Percentiles rank a stretch among this genome's conserved stretches.
phyloP scores from a whole-genome alignment of 2,113 vertebrate species.

The Bostrychus sinensis region DNA sequence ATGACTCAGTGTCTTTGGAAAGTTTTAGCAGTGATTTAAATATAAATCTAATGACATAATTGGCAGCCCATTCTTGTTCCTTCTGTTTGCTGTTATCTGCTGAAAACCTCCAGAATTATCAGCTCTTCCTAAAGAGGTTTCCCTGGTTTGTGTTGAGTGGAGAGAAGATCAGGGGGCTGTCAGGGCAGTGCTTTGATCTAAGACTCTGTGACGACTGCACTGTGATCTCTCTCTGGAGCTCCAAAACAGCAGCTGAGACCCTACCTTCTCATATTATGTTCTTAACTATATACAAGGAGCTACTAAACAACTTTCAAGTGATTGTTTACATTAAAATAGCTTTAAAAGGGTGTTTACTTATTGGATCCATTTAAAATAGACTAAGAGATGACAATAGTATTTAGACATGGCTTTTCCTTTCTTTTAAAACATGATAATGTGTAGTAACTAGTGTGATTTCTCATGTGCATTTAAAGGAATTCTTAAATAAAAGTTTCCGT shows the following conservation, averaged over 20 bases:
- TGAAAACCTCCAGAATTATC: constrained; percentile 82
- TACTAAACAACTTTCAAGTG: too few species aligned
- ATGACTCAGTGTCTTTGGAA: background rate
- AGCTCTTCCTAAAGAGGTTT: constrained; percentile 82
- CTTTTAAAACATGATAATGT: constrained; percentile 56
- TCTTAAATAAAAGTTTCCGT: too few species aligned
- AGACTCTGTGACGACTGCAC: constrained; percentile 84
- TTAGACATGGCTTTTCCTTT: constrained; percentile 39
- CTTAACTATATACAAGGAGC: background rate
- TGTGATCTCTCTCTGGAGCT: constrained; percentile 91
- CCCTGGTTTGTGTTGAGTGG: constrained; percentile 79
- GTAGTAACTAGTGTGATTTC: too few species aligned
- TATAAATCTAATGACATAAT: constrained; percentile 2
- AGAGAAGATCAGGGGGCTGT: constrained; percentile 58
- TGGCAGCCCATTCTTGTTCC: constrained; percentile 7
- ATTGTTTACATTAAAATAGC: too few species aligned
- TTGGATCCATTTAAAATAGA: background rate
- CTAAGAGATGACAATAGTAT: constrained; percentile 39
- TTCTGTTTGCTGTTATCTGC: constrained; percentile 76
- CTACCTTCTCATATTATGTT: background rate
- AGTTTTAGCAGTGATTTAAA: background rate
- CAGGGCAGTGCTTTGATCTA: constrained; percentile 90
- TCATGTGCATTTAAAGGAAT: constrained; percentile 1
- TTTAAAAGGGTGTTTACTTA: too few species aligned
- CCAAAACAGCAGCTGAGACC: constrained; percentile 83